These are phyloP conservation scores for Tenualosa ilisha DNA, from an alignment of 2,797 vertebrate genomes.

Conservation along the genomic window DNA sequence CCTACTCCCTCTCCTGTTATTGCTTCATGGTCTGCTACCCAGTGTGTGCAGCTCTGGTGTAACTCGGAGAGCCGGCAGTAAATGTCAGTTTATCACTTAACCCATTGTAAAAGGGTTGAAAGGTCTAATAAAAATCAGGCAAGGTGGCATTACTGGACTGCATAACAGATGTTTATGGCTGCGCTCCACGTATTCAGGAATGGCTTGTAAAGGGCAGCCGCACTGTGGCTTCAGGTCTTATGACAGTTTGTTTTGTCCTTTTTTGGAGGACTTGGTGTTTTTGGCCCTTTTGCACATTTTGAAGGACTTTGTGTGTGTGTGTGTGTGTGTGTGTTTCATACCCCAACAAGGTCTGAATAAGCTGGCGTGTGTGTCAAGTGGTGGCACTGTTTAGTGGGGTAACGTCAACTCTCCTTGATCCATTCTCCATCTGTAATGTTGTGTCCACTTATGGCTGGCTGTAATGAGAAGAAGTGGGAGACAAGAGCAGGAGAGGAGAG, in stretches of 20 bases:
- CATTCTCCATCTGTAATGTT: background rate
- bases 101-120: conserved; percentile 70
- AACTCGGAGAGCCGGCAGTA: conserved; percentile 67
- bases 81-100: conserved; percentile 79
- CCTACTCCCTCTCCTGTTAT: conserved; percentile 52
- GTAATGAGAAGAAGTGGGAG: background rate
- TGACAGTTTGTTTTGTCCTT: conserved; percentile 42
- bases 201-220: conserved; percentile 39
- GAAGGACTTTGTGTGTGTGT: background rate
- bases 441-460: background rate
- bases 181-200: conserved; percentile 57
- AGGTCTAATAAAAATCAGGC: conserved; percentile 65
- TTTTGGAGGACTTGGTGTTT: conserved; percentile 3
- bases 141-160: conserved; percentile 61
- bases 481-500: background rate
- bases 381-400: background rate
- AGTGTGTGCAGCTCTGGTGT: conserved; percentile 50
- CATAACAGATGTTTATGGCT: conserved; percentile 54
- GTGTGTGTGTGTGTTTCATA: background rate
- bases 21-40: conserved; percentile 69
- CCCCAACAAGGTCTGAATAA: background rate
- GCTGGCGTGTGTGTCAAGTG: background rate
- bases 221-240: background rate
- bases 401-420: background rate
- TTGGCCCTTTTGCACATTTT: background rate